Evolutionary conservation across 2,888 invertebrate genomes (phyloP).

Genomic region (Thumatha senex): DNA sequence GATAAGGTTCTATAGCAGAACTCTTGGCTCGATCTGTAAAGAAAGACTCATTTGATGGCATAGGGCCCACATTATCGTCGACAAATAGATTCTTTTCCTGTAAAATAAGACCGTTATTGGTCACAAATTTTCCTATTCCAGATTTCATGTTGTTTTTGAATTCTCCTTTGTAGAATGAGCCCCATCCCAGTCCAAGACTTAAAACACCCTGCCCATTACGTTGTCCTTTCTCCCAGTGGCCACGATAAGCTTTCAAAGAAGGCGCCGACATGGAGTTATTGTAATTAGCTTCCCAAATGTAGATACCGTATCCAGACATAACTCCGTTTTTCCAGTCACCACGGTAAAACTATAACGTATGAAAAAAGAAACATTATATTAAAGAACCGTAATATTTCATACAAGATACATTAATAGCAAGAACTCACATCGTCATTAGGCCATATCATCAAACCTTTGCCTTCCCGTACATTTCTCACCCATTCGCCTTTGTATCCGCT

Average conservation of each 20-base stretch:
- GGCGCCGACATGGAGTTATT: constrained; percentile 81
- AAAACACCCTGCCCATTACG: constrained; percentile 77
- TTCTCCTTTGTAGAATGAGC: constrained; percentile 81
- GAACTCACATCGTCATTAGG: constrained; percentile 82
- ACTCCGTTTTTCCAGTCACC: constrained; percentile 83
- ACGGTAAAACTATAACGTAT: constrained; percentile 75
- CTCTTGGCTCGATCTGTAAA: constrained; percentile 18
- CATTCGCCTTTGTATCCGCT: constrained; percentile 84
- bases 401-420: too few relatives aligned
- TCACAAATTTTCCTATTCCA: constrained; percentile 79
- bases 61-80: constrained; percentile 71
- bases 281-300: constrained; percentile 81
- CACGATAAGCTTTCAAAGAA: constrained; percentile 76
- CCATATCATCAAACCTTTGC: constrained; percentile 85
- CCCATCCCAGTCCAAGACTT: constrained; percentile 78
- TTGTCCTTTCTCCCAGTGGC: constrained; percentile 81
- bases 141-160: constrained; percentile 83
- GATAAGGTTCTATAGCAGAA: constrained; percentile 39
- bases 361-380: too few relatives aligned
- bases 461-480: constrained; percentile 75
- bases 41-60: constrained; percentile 23
- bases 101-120: constrained; percentile 81
- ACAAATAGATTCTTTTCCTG: constrained; percentile 76
- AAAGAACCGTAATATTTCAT: not conserved
- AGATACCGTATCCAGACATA: constrained; percentile 84